phyloP scores from a whole-genome alignment of 2,113 vertebrate species.

The Catharus fuscescens region DNA sequence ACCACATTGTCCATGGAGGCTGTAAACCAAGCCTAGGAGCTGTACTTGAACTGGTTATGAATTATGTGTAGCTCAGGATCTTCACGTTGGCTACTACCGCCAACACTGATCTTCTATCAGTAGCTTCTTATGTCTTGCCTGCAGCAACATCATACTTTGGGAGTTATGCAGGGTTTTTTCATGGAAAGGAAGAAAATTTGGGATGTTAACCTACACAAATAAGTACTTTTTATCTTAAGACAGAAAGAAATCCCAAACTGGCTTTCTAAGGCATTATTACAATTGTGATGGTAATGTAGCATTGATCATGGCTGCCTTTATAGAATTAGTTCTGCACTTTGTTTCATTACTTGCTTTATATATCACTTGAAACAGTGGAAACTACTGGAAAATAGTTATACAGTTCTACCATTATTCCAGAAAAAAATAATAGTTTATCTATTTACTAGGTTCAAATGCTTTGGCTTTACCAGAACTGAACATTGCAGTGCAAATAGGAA shows the following conservation, averaged over 20 bases:
- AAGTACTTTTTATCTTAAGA: background rate
- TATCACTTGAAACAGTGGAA: background rate
- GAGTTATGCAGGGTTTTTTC: background rate
- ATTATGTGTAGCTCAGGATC: background rate
- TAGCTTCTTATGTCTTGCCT: background rate
- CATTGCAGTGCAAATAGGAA: background rate
- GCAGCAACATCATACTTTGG: background rate
- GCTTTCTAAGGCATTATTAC: background rate
- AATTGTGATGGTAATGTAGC: background rate
- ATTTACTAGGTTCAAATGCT: background rate
- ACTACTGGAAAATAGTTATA: background rate
- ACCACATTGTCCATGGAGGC: background rate
- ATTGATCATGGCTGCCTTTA: background rate
- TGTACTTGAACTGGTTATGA: background rate
- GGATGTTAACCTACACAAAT: background rate
- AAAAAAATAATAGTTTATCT: background rate
- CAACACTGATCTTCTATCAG: background rate
- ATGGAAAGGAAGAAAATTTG: background rate
- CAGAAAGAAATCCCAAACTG: background rate
- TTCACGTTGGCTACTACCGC: background rate
- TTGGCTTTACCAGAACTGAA: background rate
- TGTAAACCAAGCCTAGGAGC: background rate
- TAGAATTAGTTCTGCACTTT: background rate
- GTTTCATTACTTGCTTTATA: background rate
- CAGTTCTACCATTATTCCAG: background rate